Percentiles rank a stretch among this genome's conserved stretches.
Conservation (phyloP, 2,888 invertebrate genomes). For the Parnassius apollo region DNA sequence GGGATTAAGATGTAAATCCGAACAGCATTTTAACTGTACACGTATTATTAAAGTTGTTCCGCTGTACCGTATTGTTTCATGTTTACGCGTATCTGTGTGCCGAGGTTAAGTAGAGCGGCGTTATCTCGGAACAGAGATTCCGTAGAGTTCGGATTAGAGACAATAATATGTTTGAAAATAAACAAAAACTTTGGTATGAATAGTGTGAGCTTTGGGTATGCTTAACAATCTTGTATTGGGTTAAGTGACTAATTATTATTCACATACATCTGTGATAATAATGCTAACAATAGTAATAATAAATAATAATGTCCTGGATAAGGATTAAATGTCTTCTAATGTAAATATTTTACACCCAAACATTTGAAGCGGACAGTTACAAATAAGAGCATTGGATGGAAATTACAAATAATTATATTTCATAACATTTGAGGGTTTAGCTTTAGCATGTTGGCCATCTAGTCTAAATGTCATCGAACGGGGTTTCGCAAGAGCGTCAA, state of each 20-base stretch:
- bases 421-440: constrained; percentile 69
- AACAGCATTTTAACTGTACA: constrained; percentile 35
- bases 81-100: constrained; percentile 78
- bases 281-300: not conserved
- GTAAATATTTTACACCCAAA: too few relatives aligned
- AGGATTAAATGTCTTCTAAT: too few relatives aligned
- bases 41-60: constrained; percentile 63
- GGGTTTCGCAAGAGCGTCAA: constrained; percentile 78
- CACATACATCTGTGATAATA: not conserved
- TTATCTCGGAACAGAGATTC: constrained; percentile 78
- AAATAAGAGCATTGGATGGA: constrained; percentile 23
- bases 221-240: constrained; percentile 15
- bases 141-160: constrained; percentile 67
- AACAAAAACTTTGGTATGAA: constrained; percentile 16
- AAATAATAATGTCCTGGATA: too few relatives aligned
- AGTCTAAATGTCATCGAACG: constrained; percentile 80
- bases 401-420: constrained; percentile 51
- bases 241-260: constrained; percentile 4
- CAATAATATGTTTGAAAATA: constrained; percentile 35
- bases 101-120: constrained; percentile 81
- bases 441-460: constrained; percentile 69
- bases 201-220: not conserved
- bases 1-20: constrained; percentile 40
- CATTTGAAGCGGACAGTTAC: constrained; percentile 17
- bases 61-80: constrained; percentile 80